These are phyloP conservation scores for Manacus vitellinus DNA, from an alignment of 2,113 vertebrate species.

Conservation along the genomic window DNA sequence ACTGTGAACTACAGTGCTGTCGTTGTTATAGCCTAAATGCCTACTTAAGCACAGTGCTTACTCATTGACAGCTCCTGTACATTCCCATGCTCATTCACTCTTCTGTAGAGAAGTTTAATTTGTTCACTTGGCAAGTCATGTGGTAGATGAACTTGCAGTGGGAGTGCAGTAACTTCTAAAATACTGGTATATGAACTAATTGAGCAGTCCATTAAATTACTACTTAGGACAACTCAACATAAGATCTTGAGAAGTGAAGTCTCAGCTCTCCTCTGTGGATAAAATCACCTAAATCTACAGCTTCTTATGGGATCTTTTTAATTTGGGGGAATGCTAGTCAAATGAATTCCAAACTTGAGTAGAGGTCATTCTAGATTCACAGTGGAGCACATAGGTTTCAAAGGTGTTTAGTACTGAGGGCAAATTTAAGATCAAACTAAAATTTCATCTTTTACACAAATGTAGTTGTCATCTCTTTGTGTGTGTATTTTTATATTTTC, in stretches of 20 bases:
- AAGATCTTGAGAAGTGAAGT: background rate
- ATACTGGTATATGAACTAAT: background rate
- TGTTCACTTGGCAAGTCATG: background rate
- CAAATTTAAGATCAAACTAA: background rate
- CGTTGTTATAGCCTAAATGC: background rate
- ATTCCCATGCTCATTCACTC: background rate
- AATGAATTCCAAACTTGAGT: background rate
- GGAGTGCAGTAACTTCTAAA: background rate
- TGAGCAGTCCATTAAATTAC: background rate
- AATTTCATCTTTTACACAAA: background rate
- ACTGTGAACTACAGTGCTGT: background rate
- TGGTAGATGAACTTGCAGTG: background rate
- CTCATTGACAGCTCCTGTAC: background rate
- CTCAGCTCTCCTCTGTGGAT: background rate
- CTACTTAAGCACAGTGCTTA: background rate
- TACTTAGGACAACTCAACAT: background rate
- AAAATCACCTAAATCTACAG: background rate
- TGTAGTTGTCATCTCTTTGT: background rate
- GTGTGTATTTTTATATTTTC: background rate
- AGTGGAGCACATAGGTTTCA: background rate
- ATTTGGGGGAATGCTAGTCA: background rate
- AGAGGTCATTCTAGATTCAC: background rate
- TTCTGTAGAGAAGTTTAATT: background rate
- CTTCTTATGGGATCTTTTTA: background rate
- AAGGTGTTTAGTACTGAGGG: background rate